phyloP scores from a whole-genome alignment of 2,888 invertebrate genomes.

The Chrysomela aeneicollis region DNA sequence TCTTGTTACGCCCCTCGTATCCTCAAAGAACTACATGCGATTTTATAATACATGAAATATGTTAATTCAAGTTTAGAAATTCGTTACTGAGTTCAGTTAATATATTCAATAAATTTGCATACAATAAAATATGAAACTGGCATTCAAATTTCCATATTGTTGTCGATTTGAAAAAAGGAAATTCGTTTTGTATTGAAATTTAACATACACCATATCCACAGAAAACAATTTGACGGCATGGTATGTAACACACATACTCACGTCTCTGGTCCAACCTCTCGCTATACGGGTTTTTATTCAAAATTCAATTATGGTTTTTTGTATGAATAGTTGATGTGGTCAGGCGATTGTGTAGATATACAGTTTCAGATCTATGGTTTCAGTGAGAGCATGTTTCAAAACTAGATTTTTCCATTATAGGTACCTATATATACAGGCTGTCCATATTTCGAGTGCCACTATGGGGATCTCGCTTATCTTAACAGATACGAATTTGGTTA shows the following conservation, averaged over 20 bases:
- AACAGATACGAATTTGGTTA: no score
- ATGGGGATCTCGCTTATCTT: no score
- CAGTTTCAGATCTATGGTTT: conserved; percentile 19
- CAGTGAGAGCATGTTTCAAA: conserved; percentile 14
- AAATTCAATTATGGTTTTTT: conserved; percentile 22
- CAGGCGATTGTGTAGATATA: conserved; percentile 17
- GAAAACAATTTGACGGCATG: conserved; percentile 43
- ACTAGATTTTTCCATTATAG: conserved; percentile 9
- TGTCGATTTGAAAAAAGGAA: conserved; percentile 47
- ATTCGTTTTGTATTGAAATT: conserved; percentile 45
- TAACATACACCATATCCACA: conserved; percentile 42
- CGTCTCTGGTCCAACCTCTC: conserved; percentile 34
- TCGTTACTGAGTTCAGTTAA: conserved; percentile 55
- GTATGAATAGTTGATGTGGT: not conserved
- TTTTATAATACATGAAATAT: conserved; percentile 53
- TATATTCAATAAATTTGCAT: conserved; percentile 56
- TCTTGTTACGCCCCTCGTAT: conserved; percentile 27
- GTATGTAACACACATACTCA: conserved; percentile 41
- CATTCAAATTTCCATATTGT: conserved; percentile 56
- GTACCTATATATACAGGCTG: no score
- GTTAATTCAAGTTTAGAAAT: conserved; percentile 59
- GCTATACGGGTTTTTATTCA: conserved; percentile 24
- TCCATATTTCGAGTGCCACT: no score
- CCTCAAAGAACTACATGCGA: conserved; percentile 39
- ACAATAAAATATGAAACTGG: conserved; percentile 58